Base-by-base conservation (phyloP, 2,888 invertebrate genomes). In the Cremastobaeus sp. region DNA sequence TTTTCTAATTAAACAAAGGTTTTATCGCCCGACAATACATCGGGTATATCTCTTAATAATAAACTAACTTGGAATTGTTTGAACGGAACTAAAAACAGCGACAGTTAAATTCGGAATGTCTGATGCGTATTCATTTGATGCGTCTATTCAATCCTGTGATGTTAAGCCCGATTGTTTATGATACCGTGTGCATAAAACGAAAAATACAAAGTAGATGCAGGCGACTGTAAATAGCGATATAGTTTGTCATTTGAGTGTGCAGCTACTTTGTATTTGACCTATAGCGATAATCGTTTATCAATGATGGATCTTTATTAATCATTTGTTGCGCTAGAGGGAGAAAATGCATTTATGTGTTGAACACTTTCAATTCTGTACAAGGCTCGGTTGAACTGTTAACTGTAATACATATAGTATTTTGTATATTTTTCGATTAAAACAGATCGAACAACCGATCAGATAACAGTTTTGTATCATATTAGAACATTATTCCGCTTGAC, bases 191-290 rank as follows among this genome's bases (percentile, higher is more conserved):
- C 35, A 69, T 64, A 48, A 35, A 34, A 39, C 6, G 18, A 43
- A 50, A 41, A 64, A 59, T 66, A 66, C 60, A 72, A 55, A 72
- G 66, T 66, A 48, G 55, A 25, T 43, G 47, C 55, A 28, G 37
- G 15, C 25, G 50, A 14, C 60, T 73, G 73, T 73, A 73, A 68
- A 73, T 73, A 73, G 55, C 54, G 18, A 60, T 37, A 30, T 71
- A 66, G 60, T 72, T 72, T 30, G 41, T 28, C 47, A 60, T 34
- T 54, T 9, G 32, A 65, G 32, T n/a, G 9, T 32, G 60, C 65
- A 60, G 32, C 57, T 59, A 72, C 45, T 72, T 72, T 72, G 72
- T 66, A 60, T n/a, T 69, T 55, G 14, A 54, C 37, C 12, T 25
- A 5, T 43, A 47, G 39, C 17, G 20, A 37, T 34, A 21, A 32